Base-by-base conservation (phyloP, 1,140 invertebrate genomes). In the Oppia nitens region DNA sequence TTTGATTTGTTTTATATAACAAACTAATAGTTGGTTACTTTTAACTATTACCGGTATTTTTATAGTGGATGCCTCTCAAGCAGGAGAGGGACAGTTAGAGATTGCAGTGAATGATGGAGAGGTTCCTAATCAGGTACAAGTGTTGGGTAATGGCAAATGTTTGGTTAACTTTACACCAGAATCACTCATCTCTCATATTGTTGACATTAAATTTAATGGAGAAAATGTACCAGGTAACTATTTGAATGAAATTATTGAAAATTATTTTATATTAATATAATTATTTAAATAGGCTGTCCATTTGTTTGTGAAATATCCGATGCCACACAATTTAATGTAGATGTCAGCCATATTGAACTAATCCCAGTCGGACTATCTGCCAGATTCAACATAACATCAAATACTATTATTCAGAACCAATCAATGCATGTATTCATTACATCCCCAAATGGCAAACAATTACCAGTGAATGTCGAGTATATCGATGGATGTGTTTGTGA, bases 121-220 rank as follows among this genome's bases (percentile, higher is more conserved):
- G 77, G 88, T 96, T 29, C 92, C 92, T 45, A 97, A 97, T 77
- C 89, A 96, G 73, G 92, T 97, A 21, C 87, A 90, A 72, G 87
- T 91, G 17, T 85, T 96, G 4, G 90, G 90, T 49, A 89, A 89
- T 60, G 91, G 91, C 32, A 79, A 88, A 57, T 96, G 91, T 70
- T 77, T 95, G 26, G 90, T 97, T 11, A 93, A 87, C 52, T 98
- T 98, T 73, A 86, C 90, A 14, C 94, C 95, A 20, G 90, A 95
- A 69, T 79, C 83, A 59, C 78, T 85, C 9, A 90, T 90, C 65
- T 79, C 87, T 26, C 93, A 98, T 74, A 79, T 85, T 63, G 93
- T 99, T 65, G 92, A 97, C 73, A 96, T 98, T 60, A 96, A 92
- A 74, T 98, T 98, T 73, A 98, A 98, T 72, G 88, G 87, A 50